phyloP scores from a whole-genome alignment of 2,113 vertebrate genomes.

The Micronycteris hirsuta region DNA sequence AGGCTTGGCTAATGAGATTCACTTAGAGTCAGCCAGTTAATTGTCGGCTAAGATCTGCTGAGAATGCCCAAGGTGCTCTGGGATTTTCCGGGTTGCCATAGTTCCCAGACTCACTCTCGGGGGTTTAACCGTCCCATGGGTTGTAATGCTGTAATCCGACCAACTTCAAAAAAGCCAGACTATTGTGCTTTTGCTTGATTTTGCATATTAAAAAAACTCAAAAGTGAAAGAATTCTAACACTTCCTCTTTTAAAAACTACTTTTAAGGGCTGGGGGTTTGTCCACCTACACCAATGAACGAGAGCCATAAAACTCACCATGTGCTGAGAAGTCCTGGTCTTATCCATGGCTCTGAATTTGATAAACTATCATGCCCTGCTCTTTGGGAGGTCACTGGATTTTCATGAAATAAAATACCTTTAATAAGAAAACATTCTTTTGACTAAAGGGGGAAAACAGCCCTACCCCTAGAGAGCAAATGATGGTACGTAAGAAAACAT shows the following conservation, averaged over 20 bases:
- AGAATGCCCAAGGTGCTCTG: neutral
- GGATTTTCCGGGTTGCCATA: neutral
- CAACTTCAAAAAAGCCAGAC: neutral
- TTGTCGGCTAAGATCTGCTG: neutral
- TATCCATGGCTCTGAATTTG: neutral
- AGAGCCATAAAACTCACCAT: neutral
- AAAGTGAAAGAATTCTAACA: neutral
- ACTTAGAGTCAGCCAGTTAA: neutral
- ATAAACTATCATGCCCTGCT: neutral
- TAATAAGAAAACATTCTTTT: neutral
- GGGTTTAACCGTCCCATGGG: neutral
- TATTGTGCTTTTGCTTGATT: neutral
- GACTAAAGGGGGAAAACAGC: neutral
- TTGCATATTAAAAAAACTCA: neutral
- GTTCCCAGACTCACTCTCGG: neutral
- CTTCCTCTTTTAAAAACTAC: neutral
- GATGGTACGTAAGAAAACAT: neutral
- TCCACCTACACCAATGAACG: neutral
- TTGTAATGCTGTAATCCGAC: slow-evolving; percentile 9
- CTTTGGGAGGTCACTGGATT: neutral
- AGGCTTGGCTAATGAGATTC: neutral
- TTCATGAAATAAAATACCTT: slow-evolving; percentile 5
- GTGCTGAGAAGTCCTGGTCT: neutral
- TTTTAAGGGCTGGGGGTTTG: neutral
- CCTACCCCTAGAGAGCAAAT: neutral